Base-by-base conservation (phyloP, 2,888 invertebrate species). In the Agrilus cyanescens region DNA sequence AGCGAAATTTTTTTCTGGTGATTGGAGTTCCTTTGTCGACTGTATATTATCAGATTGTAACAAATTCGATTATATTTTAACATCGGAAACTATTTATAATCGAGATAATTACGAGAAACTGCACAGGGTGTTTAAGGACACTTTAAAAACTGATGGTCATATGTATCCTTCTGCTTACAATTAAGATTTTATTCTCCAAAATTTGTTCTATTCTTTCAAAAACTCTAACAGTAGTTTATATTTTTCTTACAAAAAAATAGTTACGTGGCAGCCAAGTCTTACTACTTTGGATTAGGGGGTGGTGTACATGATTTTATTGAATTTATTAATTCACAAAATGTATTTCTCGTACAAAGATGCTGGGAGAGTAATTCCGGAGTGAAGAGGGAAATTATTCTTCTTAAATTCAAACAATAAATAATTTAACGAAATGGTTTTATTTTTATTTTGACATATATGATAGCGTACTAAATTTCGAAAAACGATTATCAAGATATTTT, bases 221-320 rank as follows among this genome's bases (percentile, higher is more conserved):
- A 25, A 15, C 36, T 5, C 35, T 30, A 33, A 18, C 32, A 7
- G 10, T 12, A 5, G 30, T 8, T 37, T n/a, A 6, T 25, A 36
- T 36, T 46, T 43, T 52, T 41, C 49, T 52, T 53, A 47, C 48
- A 31, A 33, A 37, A 32, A 40, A 14, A 32, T 38, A 68, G 74
- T 48, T 82, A 78, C 62, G 65, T 96, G 43, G 94, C 93, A 40
- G 94, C 90, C 3, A 97, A 96, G 72, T 78, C 78, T 12, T 80
- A 84, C 66, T 97, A 97, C 65, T 96, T 96, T 72, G 96, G 96
- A 48, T 89, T 95, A 15, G 95, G 95, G 10, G 96, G 96, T 39
- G 82, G 89, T 10, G 71, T 82, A 32, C 68, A 79, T 48, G 76
- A 83, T 52, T 96, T 95, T 71, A 76, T 83, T 62, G 62, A 74